phyloP scores from a whole-genome alignment of 2,888 invertebrate species.

The Troides oblongomaculatus region DNA sequence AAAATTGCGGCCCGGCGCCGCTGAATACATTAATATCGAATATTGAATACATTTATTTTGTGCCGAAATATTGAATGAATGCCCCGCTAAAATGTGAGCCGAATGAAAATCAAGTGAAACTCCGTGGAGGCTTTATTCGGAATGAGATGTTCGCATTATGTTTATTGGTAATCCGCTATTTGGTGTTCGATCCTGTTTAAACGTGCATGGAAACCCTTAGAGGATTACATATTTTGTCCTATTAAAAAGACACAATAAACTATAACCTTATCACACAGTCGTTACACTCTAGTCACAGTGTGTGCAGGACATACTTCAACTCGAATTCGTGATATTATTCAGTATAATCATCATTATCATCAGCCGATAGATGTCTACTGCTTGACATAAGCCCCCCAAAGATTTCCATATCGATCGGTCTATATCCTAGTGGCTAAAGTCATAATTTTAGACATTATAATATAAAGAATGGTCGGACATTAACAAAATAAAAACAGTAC shows the following conservation, averaged over 20 bases:
- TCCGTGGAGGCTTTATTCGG: conserved; percentile 62
- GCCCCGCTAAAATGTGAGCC: conserved; percentile 57
- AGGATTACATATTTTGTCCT: neutral
- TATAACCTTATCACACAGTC: neutral
- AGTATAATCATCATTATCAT: too few species aligned
- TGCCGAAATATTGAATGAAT: conserved; percentile 71
- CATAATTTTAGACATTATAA: too few species aligned
- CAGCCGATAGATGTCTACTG: too few species aligned
- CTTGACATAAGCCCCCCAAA: too few species aligned
- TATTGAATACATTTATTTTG: conserved; percentile 76
- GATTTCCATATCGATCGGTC: too few species aligned
- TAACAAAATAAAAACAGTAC: too few species aligned
- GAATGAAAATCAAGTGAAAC: conserved; percentile 62
- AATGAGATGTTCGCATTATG: conserved; percentile 57
- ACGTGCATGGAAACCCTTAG: conserved; percentile 1
- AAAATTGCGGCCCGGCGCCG: conserved; percentile 76
- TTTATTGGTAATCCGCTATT: conserved; percentile 51
- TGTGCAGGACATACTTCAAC: too few species aligned
- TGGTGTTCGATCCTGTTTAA: conserved; percentile 21
- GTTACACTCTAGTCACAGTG: too few species aligned
- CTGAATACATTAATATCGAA: conserved; percentile 79
- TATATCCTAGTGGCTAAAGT: too few species aligned
- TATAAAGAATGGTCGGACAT: too few species aligned
- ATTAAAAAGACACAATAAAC: neutral
- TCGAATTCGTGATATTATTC: too few species aligned